These are phyloP conservation scores for Dolichallabes microphthalmus DNA, from an alignment of 2,113 vertebrate species.

Conservation along the genomic window DNA sequence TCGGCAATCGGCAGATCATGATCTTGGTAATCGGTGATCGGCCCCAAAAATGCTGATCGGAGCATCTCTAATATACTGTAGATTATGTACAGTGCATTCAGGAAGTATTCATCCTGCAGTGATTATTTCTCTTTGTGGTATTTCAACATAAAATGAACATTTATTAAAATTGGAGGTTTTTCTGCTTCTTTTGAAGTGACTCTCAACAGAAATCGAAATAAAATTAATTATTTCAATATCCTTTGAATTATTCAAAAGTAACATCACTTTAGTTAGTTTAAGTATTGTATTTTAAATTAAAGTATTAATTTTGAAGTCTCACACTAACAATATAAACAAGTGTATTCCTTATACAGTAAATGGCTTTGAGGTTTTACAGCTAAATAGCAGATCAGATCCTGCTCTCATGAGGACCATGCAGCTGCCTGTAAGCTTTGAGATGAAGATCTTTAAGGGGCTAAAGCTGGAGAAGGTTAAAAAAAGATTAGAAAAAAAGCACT, in stretches of 20 bases:
- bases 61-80: no score
- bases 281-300: background rate
- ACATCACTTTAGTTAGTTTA: background rate
- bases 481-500: background rate
- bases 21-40: no score
- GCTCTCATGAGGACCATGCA: background rate
- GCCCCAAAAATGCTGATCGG: no score
- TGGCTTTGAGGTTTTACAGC: background rate
- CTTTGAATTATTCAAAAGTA: background rate
- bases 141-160: background rate
- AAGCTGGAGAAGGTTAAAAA: background rate
- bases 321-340: background rate
- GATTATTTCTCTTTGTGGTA: background rate
- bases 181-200: background rate
- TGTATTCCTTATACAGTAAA: background rate
- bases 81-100: background rate
- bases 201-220: background rate
- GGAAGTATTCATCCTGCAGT: background rate
- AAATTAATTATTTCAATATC: background rate
- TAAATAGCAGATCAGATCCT: background rate
- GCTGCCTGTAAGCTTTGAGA: background rate
- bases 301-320: background rate
- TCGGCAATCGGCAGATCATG: no score
- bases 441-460: background rate
- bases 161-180: background rate